Evolutionary conservation across 2,113 vertebrate genomes (phyloP).

Genomic region (Propithecus coquereli): DNA sequence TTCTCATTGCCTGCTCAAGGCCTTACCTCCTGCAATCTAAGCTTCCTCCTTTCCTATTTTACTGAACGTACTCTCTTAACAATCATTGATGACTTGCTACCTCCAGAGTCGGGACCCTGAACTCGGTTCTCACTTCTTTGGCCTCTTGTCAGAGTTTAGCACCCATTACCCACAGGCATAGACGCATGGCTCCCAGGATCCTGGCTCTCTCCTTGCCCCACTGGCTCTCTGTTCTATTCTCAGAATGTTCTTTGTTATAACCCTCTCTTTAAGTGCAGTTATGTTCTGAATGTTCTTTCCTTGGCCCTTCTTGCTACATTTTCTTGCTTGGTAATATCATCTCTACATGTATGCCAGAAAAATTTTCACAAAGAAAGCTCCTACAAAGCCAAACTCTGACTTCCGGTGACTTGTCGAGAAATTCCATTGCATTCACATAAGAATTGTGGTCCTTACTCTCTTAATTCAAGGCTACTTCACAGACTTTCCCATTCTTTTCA

Average conservation of each 20-base stretch:
- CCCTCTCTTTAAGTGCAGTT: neutral
- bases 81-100: neutral
- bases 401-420: neutral
- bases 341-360: neutral
- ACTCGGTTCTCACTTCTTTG: neutral
- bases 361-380: neutral
- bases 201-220: neutral
- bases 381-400: neutral
- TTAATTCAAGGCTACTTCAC: neutral
- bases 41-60: neutral
- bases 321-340: neutral
- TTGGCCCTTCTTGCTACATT: neutral
- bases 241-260: neutral
- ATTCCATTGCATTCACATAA: neutral
- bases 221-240: neutral
- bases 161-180: neutral
- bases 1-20: neutral
- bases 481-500: neutral
- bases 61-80: neutral
- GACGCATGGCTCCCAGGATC: neutral
- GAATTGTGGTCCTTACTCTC: neutral
- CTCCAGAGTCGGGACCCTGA: neutral
- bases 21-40: neutral
- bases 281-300: neutral
- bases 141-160: neutral